Evolutionary conservation across 2,888 invertebrate genomes (phyloP).

Genomic region (Drosophila mulleri): DNA sequence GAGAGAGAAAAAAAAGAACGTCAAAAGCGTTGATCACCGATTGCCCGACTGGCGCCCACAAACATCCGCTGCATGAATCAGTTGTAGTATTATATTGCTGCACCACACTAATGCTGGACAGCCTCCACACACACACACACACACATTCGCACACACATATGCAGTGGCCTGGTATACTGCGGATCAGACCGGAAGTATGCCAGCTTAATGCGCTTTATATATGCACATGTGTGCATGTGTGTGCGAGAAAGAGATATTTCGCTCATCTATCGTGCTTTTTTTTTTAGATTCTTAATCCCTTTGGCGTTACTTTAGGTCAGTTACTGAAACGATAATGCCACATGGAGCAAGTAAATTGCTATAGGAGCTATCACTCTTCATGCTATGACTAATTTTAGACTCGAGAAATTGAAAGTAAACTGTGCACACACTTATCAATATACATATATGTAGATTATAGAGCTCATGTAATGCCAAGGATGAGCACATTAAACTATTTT

Average conservation of each 20-base stretch:
- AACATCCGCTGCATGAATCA: conserved; percentile 69
- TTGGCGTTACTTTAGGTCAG: conserved; percentile 76
- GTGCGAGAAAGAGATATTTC: background rate
- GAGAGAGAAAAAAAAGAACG: conserved; percentile 7
- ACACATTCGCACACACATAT: background rate
- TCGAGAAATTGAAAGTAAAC: conserved; percentile 9
- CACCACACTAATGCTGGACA: conserved; percentile 16
- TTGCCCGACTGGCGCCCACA: conserved; percentile 67
- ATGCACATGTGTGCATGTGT: background rate
- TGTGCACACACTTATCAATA: background rate
- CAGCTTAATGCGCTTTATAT: conserved; percentile 27
- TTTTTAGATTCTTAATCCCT: conserved; percentile 51
- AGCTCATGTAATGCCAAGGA: background rate
- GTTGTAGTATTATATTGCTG: conserved; percentile 35
- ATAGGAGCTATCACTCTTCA: background rate
- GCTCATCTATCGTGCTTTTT: conserved; percentile 3
- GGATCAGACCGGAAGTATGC: conserved; percentile 54
- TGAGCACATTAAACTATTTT: background rate
- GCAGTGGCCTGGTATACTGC: conserved; percentile 40
- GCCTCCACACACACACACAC: background rate
- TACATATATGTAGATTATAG: background rate
- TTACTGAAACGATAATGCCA: conserved; percentile 45
- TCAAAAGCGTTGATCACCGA: conserved; percentile 60
- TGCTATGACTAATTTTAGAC: conserved; percentile 5
- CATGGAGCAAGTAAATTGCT: background rate